These are phyloP conservation scores for Porphyrio hochstetteri DNA, from an alignment of 2,113 vertebrate genomes.

Conservation along the genomic window DNA sequence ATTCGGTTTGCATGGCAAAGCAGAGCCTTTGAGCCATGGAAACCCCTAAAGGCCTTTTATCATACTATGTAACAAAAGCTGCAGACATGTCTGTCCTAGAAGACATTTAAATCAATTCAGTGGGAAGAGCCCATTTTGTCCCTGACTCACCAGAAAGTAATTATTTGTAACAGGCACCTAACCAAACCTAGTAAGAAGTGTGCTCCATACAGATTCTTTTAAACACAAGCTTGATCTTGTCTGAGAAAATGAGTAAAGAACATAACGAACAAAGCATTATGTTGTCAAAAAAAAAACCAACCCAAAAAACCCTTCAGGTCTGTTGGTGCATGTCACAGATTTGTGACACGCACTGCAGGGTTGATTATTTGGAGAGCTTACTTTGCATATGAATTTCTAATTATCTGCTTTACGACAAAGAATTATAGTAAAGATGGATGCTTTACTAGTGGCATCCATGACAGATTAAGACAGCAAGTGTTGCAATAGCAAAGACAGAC, in stretches of 20 bases:
- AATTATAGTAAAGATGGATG: neutral
- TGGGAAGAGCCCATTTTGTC: neutral
- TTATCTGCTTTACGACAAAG: neutral
- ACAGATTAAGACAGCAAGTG: neutral
- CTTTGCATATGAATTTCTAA: neutral
- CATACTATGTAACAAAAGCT: neutral
- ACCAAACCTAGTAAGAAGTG: neutral
- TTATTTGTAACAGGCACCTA: neutral
- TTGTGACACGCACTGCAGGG: neutral
- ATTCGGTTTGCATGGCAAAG: neutral
- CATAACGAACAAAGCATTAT: accelerated
- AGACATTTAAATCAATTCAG: neutral
- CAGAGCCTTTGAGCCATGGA: neutral
- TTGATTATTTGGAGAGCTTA: neutral
- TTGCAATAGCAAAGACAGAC: neutral
- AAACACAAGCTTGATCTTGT: neutral
- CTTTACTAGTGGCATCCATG: neutral
- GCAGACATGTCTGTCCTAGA: neutral
- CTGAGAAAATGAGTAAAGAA: neutral
- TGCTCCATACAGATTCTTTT: neutral
- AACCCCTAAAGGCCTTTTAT: neutral
- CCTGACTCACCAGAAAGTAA: neutral
- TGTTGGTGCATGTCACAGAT: neutral
- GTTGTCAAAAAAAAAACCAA: neutral
- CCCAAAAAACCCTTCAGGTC: neutral